Base-by-base conservation (phyloP, 2,888 invertebrate genomes). In the Ormyrus pomaceus region DNA sequence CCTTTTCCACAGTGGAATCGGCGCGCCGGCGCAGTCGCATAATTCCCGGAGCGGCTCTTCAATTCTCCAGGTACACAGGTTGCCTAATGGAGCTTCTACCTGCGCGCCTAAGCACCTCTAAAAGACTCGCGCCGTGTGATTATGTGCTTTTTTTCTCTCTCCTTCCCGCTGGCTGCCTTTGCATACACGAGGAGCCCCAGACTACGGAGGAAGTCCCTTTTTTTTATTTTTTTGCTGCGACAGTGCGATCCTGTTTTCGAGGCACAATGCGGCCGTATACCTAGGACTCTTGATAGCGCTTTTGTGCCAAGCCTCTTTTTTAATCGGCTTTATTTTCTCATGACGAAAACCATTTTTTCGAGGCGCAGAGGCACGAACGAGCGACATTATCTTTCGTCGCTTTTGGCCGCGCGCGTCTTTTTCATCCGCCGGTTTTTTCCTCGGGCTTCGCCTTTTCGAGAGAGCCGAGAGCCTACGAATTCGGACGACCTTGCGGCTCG, bases 321-420 rank as follows among this genome's bases (percentile, higher is more conserved):
- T 55, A 13, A 59, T 50, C 58, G 8, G 19, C 8, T 73, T 71
- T 72, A 55, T 78, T 73, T 78, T 73, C 73, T 78, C 68, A 78
- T 73, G 62, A n/a, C 69, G 61, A 61, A 10, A 53, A 58, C 69
- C 59, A 79, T 75, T 70, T 72, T 68, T 72, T 68, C 62, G 66
- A 76, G 76, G 72, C 79, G 75, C 50, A 68, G 65, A 76, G 61
- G 71, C 66, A 68, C 66, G 45, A 76, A 72, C 66, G 53, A 70
- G 61, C n/a, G 66, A 75, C 75, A 80, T 75, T 75, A 80, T 80
- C 76, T 76, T 72, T 80, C 80, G 70, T 70, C 74, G 75, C 79
- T 51, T 62, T 34, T 59, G 51, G 59, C n/a, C 48, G 48, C 62
- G 48, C 62, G 46, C 48, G 1, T 13, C 59, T 51, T 59, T 65